These are phyloP conservation scores for Myotis vivesi DNA, from an alignment of 2,797 vertebrate genomes.

Conservation along the genomic window DNA sequence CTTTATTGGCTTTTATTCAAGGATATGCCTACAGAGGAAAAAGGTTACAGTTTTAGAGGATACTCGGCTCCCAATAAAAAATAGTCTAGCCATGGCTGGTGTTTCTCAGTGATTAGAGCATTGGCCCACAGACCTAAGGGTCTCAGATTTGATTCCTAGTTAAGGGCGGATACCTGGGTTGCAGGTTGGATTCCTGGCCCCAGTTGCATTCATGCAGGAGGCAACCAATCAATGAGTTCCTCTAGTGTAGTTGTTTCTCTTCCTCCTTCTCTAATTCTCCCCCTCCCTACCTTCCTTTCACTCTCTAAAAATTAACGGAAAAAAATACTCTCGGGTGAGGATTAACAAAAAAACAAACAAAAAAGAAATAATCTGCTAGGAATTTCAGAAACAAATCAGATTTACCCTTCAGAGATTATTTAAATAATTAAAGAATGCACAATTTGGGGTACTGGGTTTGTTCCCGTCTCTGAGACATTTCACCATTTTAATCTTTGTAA, in stretches of 20 bases:
- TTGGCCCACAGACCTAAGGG: no score
- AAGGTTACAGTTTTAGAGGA: background rate
- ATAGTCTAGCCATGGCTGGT: background rate
- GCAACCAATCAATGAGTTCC: no score
- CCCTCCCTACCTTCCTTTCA: no score
- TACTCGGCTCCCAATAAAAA: background rate
- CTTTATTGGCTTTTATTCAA: background rate
- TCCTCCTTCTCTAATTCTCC: no score
- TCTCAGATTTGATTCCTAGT: no score
- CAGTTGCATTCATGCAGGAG: no score
- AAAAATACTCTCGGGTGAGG: no score
- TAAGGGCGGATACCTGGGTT: no score
- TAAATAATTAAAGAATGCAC: slow-evolving; percentile 25
- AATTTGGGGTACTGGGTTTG: background rate
- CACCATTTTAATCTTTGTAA: background rate
- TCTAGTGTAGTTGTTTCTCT: no score
- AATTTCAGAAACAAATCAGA: background rate
- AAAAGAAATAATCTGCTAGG: background rate
- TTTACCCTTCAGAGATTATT: background rate
- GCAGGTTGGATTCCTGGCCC: no score
- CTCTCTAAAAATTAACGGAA: no score
- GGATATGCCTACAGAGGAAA: background rate
- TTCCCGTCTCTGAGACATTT: background rate
- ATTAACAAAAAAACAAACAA: background rate
- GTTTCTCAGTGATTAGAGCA: no score